Conservation (phyloP, 2,113 vertebrate species). For the Scopus umbretta region DNA sequence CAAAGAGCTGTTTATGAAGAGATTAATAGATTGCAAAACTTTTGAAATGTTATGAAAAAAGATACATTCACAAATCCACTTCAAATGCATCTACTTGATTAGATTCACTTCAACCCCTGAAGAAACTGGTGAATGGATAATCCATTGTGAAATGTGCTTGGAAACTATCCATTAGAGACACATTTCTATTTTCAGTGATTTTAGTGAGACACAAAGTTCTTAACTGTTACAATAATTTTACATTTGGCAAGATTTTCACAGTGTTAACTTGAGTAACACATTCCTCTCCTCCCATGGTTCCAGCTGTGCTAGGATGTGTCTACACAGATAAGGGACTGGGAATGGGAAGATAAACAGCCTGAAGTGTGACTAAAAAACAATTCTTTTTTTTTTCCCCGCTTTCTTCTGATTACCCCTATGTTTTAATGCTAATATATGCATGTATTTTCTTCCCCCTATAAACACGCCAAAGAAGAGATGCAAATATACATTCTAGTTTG, state of each 20-base stretch:
- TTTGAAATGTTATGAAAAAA: not conserved
- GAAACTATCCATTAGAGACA: not conserved
- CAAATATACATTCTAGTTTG: not conserved
- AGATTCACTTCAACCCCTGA: not conserved
- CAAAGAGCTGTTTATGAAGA: not conserved
- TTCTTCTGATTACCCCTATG: not conserved
- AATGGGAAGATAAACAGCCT: not conserved
- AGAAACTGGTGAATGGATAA: not conserved
- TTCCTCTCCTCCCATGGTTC: not conserved
- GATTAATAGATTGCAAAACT: not conserved
- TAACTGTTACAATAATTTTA: not conserved
- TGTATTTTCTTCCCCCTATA: not conserved
- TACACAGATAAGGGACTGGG: not conserved
- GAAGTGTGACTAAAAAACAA: rapidly evolving
- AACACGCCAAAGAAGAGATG: not conserved
- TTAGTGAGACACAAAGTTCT: not conserved
- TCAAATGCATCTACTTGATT: not conserved
- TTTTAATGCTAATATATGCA: not conserved
- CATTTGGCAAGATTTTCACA: not conserved
- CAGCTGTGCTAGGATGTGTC: not conserved
- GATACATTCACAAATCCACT: not conserved
- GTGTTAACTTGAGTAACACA: not conserved
- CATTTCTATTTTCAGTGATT: not conserved
- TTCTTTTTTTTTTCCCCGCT: too few relatives aligned
- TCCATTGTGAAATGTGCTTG: not conserved